Evolutionary conservation across 2,113 vertebrate species (phyloP).

Genomic region (Protobothrops flavoviridis): DNA sequence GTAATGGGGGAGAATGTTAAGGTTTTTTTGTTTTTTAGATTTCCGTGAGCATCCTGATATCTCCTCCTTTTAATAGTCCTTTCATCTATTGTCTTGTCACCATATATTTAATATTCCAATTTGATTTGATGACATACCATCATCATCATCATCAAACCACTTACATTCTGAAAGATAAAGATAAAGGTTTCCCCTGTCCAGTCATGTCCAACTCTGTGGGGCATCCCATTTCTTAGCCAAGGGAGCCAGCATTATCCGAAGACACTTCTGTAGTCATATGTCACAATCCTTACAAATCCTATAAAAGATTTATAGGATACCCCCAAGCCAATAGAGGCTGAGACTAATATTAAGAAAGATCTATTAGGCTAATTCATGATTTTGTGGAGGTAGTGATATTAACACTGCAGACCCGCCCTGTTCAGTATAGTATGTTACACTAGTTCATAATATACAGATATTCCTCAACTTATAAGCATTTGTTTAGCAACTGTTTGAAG

Average conservation of each 20-base stretch:
- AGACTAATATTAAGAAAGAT: background rate
- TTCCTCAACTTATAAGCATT: background rate
- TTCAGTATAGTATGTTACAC: background rate
- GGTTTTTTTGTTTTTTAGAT: background rate
- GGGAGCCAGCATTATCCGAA: background rate
- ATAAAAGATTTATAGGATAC: background rate
- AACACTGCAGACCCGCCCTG: background rate
- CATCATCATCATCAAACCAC: background rate
- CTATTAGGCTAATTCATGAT: too few species aligned
- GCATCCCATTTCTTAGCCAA: background rate
- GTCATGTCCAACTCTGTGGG: background rate
- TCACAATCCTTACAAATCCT: background rate
- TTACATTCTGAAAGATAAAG: background rate
- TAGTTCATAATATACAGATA: background rate
- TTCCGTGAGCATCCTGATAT: background rate
- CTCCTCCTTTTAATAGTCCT: background rate
- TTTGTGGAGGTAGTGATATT: background rate
- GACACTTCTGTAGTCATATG: background rate
- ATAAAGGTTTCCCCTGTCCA: background rate
- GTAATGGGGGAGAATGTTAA: background rate
- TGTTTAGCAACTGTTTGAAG: background rate
- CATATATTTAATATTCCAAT: background rate
- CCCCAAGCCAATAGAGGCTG: background rate
- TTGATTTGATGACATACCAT: background rate
- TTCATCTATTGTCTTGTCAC: background rate